A percentile compares a stretch with the other conserved stretches of the same genome.
Evolutionary conservation across 2,113 vertebrate genomes (phyloP).

Genomic region (Burhinus oedicnemus): DNA sequence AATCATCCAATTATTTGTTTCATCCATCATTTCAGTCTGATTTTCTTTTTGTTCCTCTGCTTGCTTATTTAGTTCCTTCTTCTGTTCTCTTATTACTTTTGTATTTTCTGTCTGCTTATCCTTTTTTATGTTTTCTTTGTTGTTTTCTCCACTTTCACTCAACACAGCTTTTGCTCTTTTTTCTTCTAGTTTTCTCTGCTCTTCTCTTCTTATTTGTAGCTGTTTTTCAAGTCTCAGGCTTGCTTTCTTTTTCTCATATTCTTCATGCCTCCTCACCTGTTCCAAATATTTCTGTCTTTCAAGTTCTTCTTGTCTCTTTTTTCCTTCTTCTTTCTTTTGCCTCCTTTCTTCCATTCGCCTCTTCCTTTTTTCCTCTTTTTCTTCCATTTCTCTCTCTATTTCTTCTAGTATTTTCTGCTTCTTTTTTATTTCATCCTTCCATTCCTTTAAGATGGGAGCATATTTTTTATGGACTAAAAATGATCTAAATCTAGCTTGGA

Average conservation of each 20-base stretch:
- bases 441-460: slow-evolving; percentile 64
- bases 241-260: slow-evolving; percentile 76
- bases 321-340: slow-evolving; percentile 44
- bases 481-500: slow-evolving; percentile 80
- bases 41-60: not conserved
- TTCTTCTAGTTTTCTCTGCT: not conserved
- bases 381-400: slow-evolving; percentile 57
- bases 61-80: not conserved
- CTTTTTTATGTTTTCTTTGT: not conserved
- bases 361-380: slow-evolving; percentile 65
- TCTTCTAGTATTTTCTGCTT: slow-evolving; percentile 52
- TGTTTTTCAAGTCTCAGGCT: slow-evolving; percentile 55
- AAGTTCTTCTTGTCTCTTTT: slow-evolving; percentile 39
- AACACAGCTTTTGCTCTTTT: not conserved
- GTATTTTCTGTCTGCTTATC: not conserved
- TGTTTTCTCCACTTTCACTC: not conserved
- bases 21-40: not conserved
- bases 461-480: slow-evolving; percentile 69
- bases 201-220: not conserved
- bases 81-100: not conserved
- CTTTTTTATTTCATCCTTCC: slow-evolving; percentile 64
- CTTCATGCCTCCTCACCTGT: slow-evolving; percentile 30
- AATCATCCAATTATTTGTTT: not conserved
- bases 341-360: slow-evolving; percentile 53
- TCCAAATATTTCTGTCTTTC: slow-evolving; percentile 53